phyloP scores from a whole-genome alignment of 1,140 invertebrate genomes.

The Octopus sinensis region DNA sequence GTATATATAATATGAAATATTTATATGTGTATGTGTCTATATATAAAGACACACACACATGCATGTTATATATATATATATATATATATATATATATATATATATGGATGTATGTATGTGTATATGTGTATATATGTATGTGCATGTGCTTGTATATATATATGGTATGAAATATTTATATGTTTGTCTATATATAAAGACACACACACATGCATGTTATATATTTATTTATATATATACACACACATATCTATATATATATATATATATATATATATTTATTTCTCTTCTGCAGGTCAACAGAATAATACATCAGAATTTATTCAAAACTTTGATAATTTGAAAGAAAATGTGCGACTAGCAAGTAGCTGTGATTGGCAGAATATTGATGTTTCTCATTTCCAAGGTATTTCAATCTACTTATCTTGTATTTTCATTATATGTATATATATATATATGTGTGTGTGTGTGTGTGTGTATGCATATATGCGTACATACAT shows the following conservation, averaged over 20 bases:
- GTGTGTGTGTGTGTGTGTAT: too few species aligned
- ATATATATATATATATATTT: neutral
- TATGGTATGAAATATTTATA: neutral
- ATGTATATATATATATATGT: too few species aligned
- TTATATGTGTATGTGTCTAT: neutral
- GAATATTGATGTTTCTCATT: conserved; percentile 50
- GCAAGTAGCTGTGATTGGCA: conserved; percentile 44
- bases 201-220: neutral
- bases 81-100: neutral
- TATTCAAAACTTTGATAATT: conserved; percentile 47
- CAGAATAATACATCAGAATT: conserved; percentile 30
- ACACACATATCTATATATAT: neutral
- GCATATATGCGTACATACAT: too few species aligned
- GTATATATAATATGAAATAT: neutral
- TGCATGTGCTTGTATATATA: neutral
- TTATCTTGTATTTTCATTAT: neutral
- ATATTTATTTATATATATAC: neutral
- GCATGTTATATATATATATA: neutral
- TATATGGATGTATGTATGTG: neutral
- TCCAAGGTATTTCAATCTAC: conserved; percentile 41
- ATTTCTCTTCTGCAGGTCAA: conserved; percentile 12
- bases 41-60: neutral
- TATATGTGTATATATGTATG: neutral
- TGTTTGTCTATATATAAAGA: neutral
- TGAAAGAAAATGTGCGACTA: conserved; percentile 49